Percentiles rank a stretch among this genome's conserved stretches.
Evolutionary conservation across 2,888 invertebrate genomes (phyloP).

Genomic region (Melanargia galathea): DNA sequence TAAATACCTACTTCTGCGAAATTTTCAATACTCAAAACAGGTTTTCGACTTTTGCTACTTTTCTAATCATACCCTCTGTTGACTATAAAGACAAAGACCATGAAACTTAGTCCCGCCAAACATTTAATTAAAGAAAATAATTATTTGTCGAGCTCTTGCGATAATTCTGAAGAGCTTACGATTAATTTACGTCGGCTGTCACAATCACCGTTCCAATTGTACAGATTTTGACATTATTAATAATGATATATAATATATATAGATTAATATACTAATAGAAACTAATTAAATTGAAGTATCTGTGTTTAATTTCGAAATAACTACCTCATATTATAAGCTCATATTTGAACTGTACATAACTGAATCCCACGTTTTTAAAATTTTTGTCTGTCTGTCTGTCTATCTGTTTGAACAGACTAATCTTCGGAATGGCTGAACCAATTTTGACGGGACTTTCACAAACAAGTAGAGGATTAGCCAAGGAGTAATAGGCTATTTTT

Average conservation of each 20-base stretch:
- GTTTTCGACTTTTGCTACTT: background rate
- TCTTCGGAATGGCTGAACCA: too few species aligned
- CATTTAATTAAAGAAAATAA: conserved; percentile 56
- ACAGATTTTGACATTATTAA: conserved; percentile 36
- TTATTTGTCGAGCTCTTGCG: conserved; percentile 47
- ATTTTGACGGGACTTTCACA: too few species aligned
- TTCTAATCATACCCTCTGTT: conserved; percentile 71
- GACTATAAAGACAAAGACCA: conserved; percentile 58
- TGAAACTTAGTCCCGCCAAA: conserved; percentile 54
- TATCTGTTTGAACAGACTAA: too few species aligned
- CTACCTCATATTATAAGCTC: too few species aligned
- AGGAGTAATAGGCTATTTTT: too few species aligned
- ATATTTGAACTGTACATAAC: too few species aligned
- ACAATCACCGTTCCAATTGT: conserved; percentile 41
- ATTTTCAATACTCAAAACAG: background rate
- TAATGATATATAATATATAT: too few species aligned
- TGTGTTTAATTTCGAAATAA: too few species aligned
- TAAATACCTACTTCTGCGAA: background rate
- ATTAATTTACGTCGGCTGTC: conserved; percentile 45
- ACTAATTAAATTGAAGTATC: too few species aligned
- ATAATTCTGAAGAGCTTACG: conserved; percentile 45
- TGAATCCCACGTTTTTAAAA: too few species aligned
- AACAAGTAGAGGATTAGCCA: too few species aligned
- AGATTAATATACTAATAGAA: conserved; percentile 33
- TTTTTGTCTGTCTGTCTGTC: too few species aligned